A percentile compares a stretch with the other conserved stretches of the same genome.
These are phyloP conservation scores for Bathynomus jamesi DNA, from an alignment of 1,140 invertebrate species.

Conservation along the genomic window DNA sequence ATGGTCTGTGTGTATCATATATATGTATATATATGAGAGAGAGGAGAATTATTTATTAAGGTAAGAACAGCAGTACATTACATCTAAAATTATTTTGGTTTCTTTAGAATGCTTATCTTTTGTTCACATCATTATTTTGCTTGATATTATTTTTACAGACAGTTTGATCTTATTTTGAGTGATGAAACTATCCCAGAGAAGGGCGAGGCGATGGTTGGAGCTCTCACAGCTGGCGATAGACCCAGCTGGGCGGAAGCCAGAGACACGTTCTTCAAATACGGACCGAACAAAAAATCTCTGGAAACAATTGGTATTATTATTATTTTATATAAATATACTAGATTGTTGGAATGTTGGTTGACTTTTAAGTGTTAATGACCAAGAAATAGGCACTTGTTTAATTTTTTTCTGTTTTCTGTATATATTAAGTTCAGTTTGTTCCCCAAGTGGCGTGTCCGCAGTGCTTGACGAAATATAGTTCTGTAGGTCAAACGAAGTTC, in stretches of 20 bases:
- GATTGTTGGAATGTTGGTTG: too few relatives aligned
- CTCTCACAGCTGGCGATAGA: slow-evolving; percentile 84
- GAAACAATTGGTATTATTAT: slow-evolving; percentile 76
- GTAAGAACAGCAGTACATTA: too few relatives aligned
- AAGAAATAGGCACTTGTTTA: too few relatives aligned
- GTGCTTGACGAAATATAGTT: too few relatives aligned
- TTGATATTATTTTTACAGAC: slow-evolving; percentile 50
- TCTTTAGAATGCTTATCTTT: background rate
- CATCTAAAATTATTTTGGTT: background rate
- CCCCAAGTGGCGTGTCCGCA: too few relatives aligned
- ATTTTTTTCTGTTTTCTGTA: too few relatives aligned
- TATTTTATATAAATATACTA: background rate
- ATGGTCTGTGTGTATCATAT: too few relatives aligned
- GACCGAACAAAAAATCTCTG: slow-evolving; percentile 78
- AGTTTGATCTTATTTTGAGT: slow-evolving; percentile 84
- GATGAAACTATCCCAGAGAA: slow-evolving; percentile 57
- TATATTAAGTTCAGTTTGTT: too few relatives aligned
- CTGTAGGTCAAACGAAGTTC: too few relatives aligned
- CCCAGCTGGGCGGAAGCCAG: slow-evolving; percentile 81
- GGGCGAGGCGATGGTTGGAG: slow-evolving; percentile 60
- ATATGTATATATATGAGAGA: too few relatives aligned
- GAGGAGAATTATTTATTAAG: too few relatives aligned
- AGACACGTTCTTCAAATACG: slow-evolving; percentile 63
- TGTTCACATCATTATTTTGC: slow-evolving; percentile 9
- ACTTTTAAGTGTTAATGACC: too few relatives aligned